These are phyloP conservation scores for Salvator merianae DNA, from an alignment of 2,113 vertebrate species.

Conservation along the genomic window DNA sequence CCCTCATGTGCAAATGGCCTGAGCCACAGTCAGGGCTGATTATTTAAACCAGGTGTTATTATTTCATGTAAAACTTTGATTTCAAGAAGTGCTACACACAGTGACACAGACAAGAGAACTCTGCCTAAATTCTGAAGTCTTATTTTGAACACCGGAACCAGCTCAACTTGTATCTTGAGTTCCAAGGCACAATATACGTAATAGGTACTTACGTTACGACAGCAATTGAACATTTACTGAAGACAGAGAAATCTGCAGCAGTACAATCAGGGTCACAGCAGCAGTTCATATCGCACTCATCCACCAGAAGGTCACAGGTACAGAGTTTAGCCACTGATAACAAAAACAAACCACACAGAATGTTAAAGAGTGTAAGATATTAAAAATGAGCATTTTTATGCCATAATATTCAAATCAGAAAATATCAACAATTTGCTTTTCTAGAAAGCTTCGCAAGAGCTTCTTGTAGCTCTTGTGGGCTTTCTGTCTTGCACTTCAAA, in stretches of 20 bases:
- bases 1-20: neutral
- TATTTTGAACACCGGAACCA: neutral
- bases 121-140: neutral
- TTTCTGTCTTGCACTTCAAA: no score
- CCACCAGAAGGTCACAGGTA: conserved; percentile 78
- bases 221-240: conserved; percentile 78
- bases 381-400: neutral
- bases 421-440: neutral
- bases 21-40: neutral
- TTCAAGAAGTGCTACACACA: neutral
- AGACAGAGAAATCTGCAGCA: conserved; percentile 74
- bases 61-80: neutral
- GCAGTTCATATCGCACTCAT: conserved; percentile 81
- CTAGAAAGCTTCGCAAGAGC: neutral
- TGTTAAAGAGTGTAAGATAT: neutral
- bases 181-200: fast-evolving
- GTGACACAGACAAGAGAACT: neutral
- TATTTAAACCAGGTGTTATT: neutral
- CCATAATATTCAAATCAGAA: neutral
- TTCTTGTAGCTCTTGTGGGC: no score
- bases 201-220: conserved; percentile 76
- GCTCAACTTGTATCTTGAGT: fast-evolving
- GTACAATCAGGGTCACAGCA: conserved; percentile 85
- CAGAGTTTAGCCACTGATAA: conserved; percentile 77
- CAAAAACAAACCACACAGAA: neutral